Percentiles rank a stretch among this genome's conserved stretches.
Evolutionary conservation across 2,113 vertebrate species (phyloP).

Genomic region (Antidorcas marsupialis): DNA sequence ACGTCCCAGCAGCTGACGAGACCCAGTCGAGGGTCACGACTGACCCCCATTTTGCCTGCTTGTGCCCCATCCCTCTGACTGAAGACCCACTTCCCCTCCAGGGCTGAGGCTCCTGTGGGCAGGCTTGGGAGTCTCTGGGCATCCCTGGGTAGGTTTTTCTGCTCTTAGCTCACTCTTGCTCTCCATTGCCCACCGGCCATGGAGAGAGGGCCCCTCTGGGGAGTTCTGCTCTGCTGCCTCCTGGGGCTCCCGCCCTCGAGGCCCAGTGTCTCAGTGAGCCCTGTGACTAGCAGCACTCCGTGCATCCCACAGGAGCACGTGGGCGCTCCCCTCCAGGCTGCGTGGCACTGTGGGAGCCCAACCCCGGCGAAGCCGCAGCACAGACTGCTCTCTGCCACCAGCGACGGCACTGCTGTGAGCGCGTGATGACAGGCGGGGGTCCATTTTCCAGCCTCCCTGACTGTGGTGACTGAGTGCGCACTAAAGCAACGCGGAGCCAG

Average conservation of each 20-base stretch:
- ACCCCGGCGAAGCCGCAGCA: not conserved
- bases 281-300: rapidly evolving
- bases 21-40: not conserved
- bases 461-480: not conserved
- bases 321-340: not conserved
- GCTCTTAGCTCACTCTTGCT: not conserved
- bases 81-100: not conserved
- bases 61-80: not conserved
- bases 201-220: not conserved
- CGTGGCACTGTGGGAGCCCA: not conserved
- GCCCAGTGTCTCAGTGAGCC: not conserved
- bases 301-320: not conserved
- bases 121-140: not conserved
- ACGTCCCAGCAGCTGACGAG: not conserved
- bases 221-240: not conserved
- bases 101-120: not conserved
- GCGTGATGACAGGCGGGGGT: not conserved
- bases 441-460: not conserved
- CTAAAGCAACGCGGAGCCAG: rapidly evolving
- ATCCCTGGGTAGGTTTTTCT: not conserved
- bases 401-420: not conserved
- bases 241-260: rapidly evolving
- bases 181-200: rapidly evolving
- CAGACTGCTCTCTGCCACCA: not conserved
- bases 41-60: not conserved